phyloP scores from a whole-genome alignment of 2,797 vertebrate species.

The Coilia nasus region DNA sequence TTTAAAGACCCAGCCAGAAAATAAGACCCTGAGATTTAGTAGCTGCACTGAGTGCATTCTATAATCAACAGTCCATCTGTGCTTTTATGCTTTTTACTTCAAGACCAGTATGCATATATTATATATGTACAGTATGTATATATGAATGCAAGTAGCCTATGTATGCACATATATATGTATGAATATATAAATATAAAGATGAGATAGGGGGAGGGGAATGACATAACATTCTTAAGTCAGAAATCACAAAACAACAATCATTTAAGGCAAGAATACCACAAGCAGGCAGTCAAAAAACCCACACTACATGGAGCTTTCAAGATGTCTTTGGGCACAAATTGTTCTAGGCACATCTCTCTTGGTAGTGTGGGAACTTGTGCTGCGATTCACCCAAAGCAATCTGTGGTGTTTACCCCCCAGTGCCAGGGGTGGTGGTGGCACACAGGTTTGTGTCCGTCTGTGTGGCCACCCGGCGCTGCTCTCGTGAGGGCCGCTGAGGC shows the following conservation, averaged over 20 bases:
- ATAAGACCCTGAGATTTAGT: background rate
- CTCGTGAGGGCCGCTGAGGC: constrained; percentile 72
- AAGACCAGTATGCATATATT: no score
- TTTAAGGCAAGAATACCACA: background rate
- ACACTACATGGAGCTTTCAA: background rate
- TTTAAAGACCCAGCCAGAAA: background rate
- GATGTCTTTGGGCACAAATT: constrained; percentile 58
- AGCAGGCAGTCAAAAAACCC: background rate
- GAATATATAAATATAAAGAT: no score
- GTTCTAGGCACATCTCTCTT: constrained; percentile 74
- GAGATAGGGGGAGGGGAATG: no score
- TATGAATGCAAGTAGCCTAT: no score
- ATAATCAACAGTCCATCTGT: background rate
- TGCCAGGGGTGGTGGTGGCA: constrained; percentile 50
- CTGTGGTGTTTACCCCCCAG: constrained; percentile 78
- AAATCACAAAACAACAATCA: no score
- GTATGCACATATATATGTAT: no score
- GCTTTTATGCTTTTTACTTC: no score
- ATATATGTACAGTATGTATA: no score
- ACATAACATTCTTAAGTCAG: no score
- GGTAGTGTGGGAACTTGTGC: constrained; percentile 64
- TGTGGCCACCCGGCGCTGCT: constrained; percentile 78
- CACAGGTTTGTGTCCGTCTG: constrained; percentile 49
- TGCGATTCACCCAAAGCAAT: constrained; percentile 69
- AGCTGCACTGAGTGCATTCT: background rate